Evolutionary conservation across 92 coral and sea anemone species (phyloP).

Genomic region (Blastomussa wellsi): DNA sequence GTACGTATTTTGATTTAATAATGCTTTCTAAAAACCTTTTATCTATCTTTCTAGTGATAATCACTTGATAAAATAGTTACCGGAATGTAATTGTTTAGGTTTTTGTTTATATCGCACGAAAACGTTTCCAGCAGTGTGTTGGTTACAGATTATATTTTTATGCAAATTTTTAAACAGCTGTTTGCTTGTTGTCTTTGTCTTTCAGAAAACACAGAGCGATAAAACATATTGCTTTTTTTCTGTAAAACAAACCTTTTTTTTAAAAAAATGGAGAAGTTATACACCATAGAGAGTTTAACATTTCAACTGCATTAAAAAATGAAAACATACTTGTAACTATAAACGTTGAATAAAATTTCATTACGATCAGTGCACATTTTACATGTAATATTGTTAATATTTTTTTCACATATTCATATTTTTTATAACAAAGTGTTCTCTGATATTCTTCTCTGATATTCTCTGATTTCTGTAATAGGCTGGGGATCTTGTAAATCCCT

Average conservation of each 20-base stretch:
- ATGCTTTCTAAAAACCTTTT: neutral
- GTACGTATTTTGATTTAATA: conserved; percentile 50
- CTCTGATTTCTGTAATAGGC: conserved; percentile 58
- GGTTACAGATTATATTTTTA: neutral
- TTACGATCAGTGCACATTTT: too few relatives aligned
- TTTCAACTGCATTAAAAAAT: neutral
- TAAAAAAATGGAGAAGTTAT: neutral
- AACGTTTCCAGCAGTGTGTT: neutral
- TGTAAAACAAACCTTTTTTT: neutral
- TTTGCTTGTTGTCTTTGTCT: neutral
- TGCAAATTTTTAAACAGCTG: conserved; percentile 36
- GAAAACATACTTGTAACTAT: too few relatives aligned
- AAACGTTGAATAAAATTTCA: neutral
- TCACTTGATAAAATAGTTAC: neutral
- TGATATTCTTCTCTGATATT: too few relatives aligned
- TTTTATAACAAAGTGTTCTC: too few relatives aligned
- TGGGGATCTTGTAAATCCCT: conserved; percentile 91
- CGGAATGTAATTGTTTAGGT: conserved; percentile 7
- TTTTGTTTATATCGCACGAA: neutral
- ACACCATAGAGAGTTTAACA: neutral
- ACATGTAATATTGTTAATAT: too few relatives aligned
- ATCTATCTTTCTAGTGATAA: neutral
- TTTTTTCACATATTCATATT: too few relatives aligned
- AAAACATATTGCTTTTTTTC: neutral
- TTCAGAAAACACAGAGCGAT: neutral